phyloP scores from a whole-genome alignment of 53 echinoderm and acorn worm genomes.

The Mesocentrotus franciscanus region DNA sequence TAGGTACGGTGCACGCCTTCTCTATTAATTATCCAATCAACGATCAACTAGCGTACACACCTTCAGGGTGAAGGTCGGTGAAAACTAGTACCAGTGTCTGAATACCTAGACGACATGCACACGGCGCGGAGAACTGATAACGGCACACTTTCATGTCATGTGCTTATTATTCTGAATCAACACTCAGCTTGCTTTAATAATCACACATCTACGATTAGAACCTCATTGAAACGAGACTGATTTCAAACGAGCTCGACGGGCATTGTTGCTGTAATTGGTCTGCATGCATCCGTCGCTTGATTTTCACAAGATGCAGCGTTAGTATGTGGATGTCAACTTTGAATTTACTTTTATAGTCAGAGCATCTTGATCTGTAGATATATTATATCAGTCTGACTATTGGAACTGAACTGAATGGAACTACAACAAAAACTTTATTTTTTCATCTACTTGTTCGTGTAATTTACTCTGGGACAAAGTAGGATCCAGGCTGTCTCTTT shows the following conservation, averaged over 20 bases:
- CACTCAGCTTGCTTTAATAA: background rate
- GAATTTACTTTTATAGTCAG: no score
- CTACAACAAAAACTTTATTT: no score
- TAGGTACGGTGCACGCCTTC: conserved; percentile 13
- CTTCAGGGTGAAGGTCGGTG: background rate
- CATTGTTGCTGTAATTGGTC: background rate
- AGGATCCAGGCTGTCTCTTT: no score
- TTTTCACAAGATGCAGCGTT: background rate
- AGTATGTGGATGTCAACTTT: no score
- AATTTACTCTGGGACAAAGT: no score
- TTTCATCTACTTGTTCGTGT: no score
- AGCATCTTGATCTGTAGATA: no score
- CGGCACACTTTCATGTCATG: background rate
- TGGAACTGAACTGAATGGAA: no score
- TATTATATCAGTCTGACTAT: no score
- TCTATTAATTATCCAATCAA: background rate
- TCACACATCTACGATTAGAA: background rate
- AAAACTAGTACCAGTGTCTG: background rate
- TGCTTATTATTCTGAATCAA: background rate
- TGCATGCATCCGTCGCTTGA: background rate
- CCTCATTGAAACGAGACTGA: background rate
- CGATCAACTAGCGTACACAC: background rate
- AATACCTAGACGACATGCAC: background rate
- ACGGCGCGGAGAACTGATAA: background rate
- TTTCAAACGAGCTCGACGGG: background rate